Conservation (phyloP, 1,140 invertebrate species). For the Drosophila obscura region DNA sequence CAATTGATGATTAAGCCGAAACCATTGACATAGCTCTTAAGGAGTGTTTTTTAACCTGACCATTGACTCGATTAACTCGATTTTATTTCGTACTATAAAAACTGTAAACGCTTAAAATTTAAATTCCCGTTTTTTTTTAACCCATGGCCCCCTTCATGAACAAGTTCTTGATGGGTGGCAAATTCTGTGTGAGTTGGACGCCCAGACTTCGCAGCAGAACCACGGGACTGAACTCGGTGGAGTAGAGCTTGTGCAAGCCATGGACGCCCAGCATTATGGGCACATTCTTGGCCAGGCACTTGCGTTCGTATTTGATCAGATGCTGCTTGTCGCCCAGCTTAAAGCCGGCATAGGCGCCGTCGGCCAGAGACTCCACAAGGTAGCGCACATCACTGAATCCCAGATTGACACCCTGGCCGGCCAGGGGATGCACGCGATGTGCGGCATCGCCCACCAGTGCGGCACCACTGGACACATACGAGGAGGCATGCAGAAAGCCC, state of each 20-base stretch:
- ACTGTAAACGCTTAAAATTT: constrained; percentile 57
- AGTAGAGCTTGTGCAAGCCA: constrained; percentile 93
- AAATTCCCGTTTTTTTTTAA: constrained; percentile 31
- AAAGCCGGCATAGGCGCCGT: constrained; percentile 89
- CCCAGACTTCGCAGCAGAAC: constrained; percentile 94
- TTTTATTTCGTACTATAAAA: constrained; percentile 47
- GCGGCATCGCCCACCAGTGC: constrained; percentile 97
- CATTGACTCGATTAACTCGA: constrained; percentile 25
- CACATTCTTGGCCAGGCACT: constrained; percentile 93
- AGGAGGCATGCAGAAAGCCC: constrained; percentile 93
- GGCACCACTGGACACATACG: constrained; percentile 90
- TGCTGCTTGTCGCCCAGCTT: constrained; percentile 88
- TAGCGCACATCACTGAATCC: constrained; percentile 96
- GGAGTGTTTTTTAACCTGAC: constrained; percentile 14
- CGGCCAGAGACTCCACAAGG: constrained; percentile 88
- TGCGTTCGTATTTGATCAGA: constrained; percentile 93
- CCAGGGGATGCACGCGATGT: constrained; percentile 97
- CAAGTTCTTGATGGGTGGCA: constrained; percentile 89
- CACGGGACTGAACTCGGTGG: constrained; percentile 89
- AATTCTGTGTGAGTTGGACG: constrained; percentile 91
- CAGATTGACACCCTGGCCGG: constrained; percentile 98
- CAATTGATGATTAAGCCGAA: not conserved
- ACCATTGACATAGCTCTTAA: constrained; percentile 31
- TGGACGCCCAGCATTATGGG: constrained; percentile 95
- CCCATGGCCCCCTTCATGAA: constrained; percentile 83